Evolutionary conservation across 2,113 vertebrate species (phyloP).

Genomic region (Megaceryle torquata): DNA sequence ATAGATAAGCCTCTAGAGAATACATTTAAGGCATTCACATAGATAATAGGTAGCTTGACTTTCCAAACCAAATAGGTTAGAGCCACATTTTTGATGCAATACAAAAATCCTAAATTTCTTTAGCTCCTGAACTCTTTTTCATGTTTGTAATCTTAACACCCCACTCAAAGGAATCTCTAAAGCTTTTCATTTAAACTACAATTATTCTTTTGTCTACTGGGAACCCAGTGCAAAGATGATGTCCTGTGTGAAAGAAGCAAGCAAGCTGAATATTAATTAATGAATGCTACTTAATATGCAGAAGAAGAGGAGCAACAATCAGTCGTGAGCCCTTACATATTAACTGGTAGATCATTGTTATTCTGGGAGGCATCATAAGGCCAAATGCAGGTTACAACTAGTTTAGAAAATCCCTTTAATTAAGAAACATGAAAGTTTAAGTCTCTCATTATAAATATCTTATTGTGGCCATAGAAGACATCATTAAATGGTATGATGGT

Average conservation of each 20-base stretch:
- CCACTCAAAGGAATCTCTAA: conserved; percentile 66
- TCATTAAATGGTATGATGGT: conserved; percentile 45
- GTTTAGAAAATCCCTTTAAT: conserved; percentile 71
- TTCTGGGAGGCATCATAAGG: conserved; percentile 68
- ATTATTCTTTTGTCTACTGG: conserved; percentile 73
- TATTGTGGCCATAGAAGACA: conserved; percentile 64
- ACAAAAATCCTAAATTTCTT: conserved; percentile 12
- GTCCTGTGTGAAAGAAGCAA: conserved; percentile 71
- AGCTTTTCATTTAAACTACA: conserved; percentile 77
- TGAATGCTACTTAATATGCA: conserved; percentile 67
- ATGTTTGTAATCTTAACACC: conserved; percentile 59
- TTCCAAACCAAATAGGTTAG: background rate
- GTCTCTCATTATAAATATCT: conserved; percentile 69
- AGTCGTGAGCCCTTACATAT: conserved; percentile 60
- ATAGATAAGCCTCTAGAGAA: background rate
- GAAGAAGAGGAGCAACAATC: conserved; percentile 70
- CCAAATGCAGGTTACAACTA: conserved; percentile 72
- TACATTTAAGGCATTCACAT: background rate
- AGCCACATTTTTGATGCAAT: background rate
- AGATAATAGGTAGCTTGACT: background rate
- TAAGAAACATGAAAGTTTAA: conserved; percentile 73
- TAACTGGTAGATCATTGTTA: conserved; percentile 72
- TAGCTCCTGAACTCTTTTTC: conserved; percentile 19
- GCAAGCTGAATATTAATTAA: conserved; percentile 71
- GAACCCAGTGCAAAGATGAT: conserved; percentile 70